phyloP scores from a whole-genome alignment of 2,888 invertebrate species.

The Tupiocoris notatus region DNA sequence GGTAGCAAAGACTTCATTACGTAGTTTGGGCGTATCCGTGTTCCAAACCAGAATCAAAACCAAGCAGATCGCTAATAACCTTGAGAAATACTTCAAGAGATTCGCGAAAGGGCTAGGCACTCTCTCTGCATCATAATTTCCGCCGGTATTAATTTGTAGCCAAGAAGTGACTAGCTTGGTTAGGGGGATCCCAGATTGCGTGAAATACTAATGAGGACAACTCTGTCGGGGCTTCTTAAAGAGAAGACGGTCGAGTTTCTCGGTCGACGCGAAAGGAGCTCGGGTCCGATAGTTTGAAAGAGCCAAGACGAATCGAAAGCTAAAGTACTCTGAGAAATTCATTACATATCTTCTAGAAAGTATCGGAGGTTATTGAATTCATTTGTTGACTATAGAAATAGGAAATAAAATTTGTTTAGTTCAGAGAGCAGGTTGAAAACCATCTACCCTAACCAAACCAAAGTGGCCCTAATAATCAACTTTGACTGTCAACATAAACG shows the following conservation, averaged over 20 bases:
- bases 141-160: conserved; percentile 17
- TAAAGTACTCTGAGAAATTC: not conserved
- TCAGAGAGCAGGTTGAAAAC: too few species aligned
- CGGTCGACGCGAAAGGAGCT: not conserved
- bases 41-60: conserved; percentile 9
- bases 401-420: too few species aligned
- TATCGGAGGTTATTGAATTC: conserved; percentile 3
- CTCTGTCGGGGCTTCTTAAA: conserved; percentile 1
- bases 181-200: conserved; percentile 14
- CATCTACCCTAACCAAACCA: too few species aligned
- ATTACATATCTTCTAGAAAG: not conserved
- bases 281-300: conserved; percentile 16
- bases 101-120: not conserved
- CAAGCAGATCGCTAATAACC: conserved; percentile 19
- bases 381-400: too few species aligned
- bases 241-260: not conserved
- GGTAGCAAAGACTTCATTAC: conserved; percentile 5
- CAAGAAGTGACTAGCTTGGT: not conserved
- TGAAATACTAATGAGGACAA: conserved; percentile 23
- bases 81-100: not conserved
- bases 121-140: conserved; percentile 23
- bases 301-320: not conserved
- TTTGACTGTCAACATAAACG: too few species aligned
- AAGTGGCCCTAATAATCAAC: too few species aligned
- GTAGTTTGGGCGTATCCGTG: not conserved